Evolutionary conservation across 2,797 vertebrate genomes (phyloP), one percentile per base, ranked within the genome.

Genomic region (Lerista edwardsae): DNA sequence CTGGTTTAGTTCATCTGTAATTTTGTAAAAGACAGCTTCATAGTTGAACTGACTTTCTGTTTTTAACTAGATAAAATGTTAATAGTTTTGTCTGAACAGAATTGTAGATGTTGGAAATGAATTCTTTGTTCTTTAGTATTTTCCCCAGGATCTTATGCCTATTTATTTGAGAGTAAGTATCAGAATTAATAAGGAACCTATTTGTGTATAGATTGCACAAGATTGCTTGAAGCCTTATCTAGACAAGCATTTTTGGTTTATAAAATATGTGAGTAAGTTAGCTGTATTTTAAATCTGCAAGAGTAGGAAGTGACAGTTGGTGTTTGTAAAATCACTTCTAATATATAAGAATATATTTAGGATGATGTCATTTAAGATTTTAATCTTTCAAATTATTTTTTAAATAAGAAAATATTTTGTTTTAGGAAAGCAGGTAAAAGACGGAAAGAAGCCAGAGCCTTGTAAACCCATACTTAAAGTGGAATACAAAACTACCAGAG

Each of bases 391-490:
- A 92, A 83, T 83, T 78, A 2, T 36, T 91, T 83, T 92, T 86
- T 96, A 95, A 96, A 89, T 7, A 57, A 91, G 75, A 92, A 93
- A 94, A 94, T 94, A 61, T 95, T 96, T 93, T 96, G 84, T 96
- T 95, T 92, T 96, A 99, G 98, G 98, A 97, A 99, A 99, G 95
- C 98, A 99, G 94, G 96, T 98, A 95, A 99, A 99, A 96, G 98
- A 99, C 93, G 98, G 98, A 92, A 99, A 99, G 96, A 99, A 99
- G 95, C 98, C 98, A 96, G 98, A 99, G 94, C 97, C 98, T 72
- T 99, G 98, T 96, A 99, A 99, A 96, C 98, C 98, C 93, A 99
- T 99, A 91, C 98, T 99, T 92, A 99, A 99, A 97, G 98, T 99
- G 96, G 98, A 99, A 93, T 99, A 99, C 95, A 99, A 98, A 97